phyloP scores from a whole-genome alignment of 2,113 vertebrate species.

The Calypte anna region DNA sequence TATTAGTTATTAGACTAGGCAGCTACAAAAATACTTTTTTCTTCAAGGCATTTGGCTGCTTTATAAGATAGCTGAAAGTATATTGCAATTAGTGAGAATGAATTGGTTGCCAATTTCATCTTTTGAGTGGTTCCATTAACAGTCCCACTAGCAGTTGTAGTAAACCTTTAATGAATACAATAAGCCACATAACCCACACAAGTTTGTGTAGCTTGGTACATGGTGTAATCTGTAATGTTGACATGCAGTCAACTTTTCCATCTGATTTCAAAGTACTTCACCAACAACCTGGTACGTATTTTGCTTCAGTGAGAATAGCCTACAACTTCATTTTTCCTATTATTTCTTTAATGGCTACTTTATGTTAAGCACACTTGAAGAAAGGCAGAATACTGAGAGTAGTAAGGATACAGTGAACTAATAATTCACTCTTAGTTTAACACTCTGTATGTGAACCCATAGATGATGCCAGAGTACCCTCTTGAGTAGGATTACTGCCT shows the following conservation, averaged over 20 bases:
- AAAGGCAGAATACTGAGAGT: not conserved
- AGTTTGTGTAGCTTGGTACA: not conserved
- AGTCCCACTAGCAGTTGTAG: not conserved
- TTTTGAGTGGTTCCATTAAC: conserved; percentile 13
- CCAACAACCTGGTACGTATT: not conserved
- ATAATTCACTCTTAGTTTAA: not conserved
- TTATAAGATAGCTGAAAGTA: not conserved
- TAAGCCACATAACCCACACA: not conserved
- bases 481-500: not conserved
- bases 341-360: not conserved
- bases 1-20: not conserved
- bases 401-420: not conserved
- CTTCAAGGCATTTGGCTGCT: not conserved
- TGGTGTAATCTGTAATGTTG: not conserved
- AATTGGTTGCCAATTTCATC: conserved; percentile 19
- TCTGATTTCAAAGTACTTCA: not conserved
- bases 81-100: conserved; percentile 28
- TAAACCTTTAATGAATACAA: conserved; percentile 18
- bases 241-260: not conserved
- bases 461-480: not conserved
- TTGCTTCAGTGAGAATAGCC: not conserved
- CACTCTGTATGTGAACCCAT: not conserved
- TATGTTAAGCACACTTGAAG: not conserved
- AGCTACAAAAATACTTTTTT: not conserved
- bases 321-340: not conserved